Conservation (phyloP, 2,113 vertebrate genomes). For the Melanerpes formicivorus region DNA sequence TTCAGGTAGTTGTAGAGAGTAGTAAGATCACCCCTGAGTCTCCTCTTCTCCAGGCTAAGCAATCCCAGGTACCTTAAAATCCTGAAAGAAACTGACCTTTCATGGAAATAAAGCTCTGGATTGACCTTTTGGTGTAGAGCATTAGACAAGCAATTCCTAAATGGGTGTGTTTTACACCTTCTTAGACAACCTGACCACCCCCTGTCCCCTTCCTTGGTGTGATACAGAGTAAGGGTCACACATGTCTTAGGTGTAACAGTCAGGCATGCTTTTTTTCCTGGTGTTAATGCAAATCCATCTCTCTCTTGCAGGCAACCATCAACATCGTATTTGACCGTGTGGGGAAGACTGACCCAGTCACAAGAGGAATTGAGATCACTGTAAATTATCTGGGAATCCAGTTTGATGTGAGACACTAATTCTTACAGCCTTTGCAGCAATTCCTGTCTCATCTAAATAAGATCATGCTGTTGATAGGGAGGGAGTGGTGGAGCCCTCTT, state of each 20-base stretch:
- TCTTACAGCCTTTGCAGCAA: neutral
- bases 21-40: no score
- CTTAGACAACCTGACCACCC: neutral
- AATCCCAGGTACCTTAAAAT: neutral
- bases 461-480: neutral
- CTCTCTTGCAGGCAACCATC: slow-evolving; percentile 89
- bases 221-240: neutral
- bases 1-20: no score
- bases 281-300: neutral
- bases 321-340: slow-evolving; percentile 99
- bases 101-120: neutral
- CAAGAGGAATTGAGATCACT: slow-evolving; percentile 98
- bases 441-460: neutral
- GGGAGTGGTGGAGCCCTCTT: neutral
- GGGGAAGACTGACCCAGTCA: slow-evolving; percentile 98
- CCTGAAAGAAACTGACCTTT: neutral
- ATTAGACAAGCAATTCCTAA: neutral
- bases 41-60: no score
- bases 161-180: neutral
- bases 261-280: neutral
- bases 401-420: slow-evolving; percentile 89
- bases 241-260: neutral
- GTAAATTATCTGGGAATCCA: slow-evolving; percentile 98
- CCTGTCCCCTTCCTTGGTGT: neutral
- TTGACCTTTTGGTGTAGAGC: neutral